Evolutionary conservation across 2,113 vertebrate species (phyloP).

Genomic region (Cichladusa arquata): DNA sequence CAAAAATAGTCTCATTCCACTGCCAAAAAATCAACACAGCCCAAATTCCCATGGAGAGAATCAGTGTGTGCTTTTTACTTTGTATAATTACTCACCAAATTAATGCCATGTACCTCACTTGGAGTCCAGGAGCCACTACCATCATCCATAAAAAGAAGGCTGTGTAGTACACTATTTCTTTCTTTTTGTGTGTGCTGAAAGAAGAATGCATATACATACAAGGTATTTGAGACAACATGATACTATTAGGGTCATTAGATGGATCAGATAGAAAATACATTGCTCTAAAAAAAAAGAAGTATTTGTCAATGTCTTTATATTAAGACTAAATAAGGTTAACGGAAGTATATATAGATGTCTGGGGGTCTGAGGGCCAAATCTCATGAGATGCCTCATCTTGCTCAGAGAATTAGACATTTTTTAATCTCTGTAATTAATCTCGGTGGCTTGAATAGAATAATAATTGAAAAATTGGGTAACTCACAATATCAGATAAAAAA

Average conservation of each 20-base stretch:
- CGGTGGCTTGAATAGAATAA: background rate
- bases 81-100: background rate
- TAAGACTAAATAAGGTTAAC: background rate
- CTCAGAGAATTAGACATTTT: background rate
- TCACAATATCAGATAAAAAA: background rate
- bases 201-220: background rate
- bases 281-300: background rate
- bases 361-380: background rate
- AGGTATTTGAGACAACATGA: background rate
- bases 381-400: background rate
- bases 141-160: background rate
- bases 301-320: background rate
- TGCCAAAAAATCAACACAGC: conserved; percentile 35
- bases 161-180: background rate
- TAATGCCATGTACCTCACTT: background rate
- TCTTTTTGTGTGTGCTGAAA: background rate
- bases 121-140: background rate
- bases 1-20: conserved; percentile 58
- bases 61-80: conserved; percentile 23
- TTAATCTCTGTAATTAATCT: background rate
- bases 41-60: conserved; percentile 55
- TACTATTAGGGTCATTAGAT: background rate
- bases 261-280: background rate
- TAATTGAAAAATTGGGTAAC: background rate
- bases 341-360: background rate